Evolutionary conservation across 2,113 vertebrate genomes (phyloP).

Genomic region (Fregata magnificens): DNA sequence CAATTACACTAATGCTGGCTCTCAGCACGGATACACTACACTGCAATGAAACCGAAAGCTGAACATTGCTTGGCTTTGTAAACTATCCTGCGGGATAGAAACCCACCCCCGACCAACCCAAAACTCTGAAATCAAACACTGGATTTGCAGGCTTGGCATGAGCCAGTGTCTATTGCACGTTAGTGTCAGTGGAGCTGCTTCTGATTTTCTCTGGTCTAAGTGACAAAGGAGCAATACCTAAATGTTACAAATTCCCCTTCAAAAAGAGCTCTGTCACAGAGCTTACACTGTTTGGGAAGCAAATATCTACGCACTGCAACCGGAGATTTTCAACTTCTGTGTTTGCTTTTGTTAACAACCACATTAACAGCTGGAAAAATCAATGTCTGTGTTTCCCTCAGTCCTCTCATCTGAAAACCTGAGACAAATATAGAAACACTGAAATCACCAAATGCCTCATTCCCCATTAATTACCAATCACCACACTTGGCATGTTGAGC

Average conservation of each 20-base stretch:
- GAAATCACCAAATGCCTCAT: neutral
- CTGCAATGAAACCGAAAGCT: neutral
- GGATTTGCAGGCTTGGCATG: neutral
- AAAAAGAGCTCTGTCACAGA: neutral
- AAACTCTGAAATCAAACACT: neutral
- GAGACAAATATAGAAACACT: constrained; percentile 36
- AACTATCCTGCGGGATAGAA: neutral
- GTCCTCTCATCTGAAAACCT: neutral
- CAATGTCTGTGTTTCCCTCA: neutral
- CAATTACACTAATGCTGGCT: neutral
- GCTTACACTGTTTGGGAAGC: neutral
- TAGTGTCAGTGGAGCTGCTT: neutral
- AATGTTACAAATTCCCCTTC: neutral
- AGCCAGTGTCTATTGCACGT: neutral
- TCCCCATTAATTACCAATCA: neutral
- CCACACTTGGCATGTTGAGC: neutral
- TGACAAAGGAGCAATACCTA: neutral
- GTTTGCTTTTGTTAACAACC: constrained; percentile 7
- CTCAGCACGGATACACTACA: neutral
- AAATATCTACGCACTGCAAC: neutral
- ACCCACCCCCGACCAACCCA: neutral
- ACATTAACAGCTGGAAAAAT: constrained; percentile 11
- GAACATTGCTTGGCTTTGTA: neutral
- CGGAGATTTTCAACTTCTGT: neutral
- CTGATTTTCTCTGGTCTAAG: neutral